Evolutionary conservation across 53 echinoderm and acorn worm species (phyloP), one percentile per base, ranked within the genome.

Genomic region (Echinarachnius parma): DNA sequence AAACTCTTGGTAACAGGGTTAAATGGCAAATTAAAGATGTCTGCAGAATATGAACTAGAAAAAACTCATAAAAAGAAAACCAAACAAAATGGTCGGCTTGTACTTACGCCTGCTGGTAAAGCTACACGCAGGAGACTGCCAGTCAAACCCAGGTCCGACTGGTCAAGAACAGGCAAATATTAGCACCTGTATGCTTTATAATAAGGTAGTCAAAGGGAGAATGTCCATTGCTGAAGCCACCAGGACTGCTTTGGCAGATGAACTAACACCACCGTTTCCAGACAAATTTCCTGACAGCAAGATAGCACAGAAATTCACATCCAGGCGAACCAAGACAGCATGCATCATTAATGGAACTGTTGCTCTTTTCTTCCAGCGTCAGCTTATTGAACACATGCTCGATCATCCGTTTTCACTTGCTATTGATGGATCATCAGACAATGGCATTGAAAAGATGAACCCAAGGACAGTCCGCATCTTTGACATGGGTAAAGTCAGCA

Each of bases 341-440:
- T 39, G 42, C 42, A 39, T 39, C 42, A 39, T 13, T 39, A 39
- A 39, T 39, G 13, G 7, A 39, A 13, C 7, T 9, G 42, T 39
- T 39, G 13, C 42, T 39, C 42, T 13, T 39, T 39, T 9, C 42
- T 9, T 39, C 42, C 7, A 39, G 42, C 7, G 42, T 7, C 7
- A 39, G 42, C 7, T 39, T 7, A 39, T 39, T 39, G 7, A 5
- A 5, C 7, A 39, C 42, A 13, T 39, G 42, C 7, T 39, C 13
- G 7, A 13, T 39, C 62, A 62, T 32, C 62, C 32, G 32, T 62
- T 62, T 32, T 29, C 30, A 31, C 62, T 62, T 32, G 62, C 18
- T 18, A 62, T 62, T 32, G 62, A 62, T 62, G 62, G 62, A 31
- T 62, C 62, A 34, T 29, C 30, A 29, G 62, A 31, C 62, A 62